Evolutionary conservation across 2,888 invertebrate species (phyloP).

Genomic region (Iphiclides podalirius): DNA sequence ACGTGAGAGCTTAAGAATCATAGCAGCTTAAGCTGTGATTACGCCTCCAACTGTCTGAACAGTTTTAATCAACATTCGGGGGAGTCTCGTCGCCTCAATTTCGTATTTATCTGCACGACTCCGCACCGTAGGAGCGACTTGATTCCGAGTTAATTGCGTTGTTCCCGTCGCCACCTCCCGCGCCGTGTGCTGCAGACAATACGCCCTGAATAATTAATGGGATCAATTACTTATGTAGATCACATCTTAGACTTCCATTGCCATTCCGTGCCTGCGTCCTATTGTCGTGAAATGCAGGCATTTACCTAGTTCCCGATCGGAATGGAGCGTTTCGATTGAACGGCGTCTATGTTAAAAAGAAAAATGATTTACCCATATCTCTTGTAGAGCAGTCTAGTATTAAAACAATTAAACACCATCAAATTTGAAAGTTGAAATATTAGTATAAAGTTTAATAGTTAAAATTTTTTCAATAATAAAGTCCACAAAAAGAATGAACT

Average conservation of each 20-base stretch:
- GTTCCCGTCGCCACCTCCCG: background rate
- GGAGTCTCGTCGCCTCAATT: background rate
- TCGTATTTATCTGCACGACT: background rate
- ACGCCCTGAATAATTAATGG: conserved; percentile 24
- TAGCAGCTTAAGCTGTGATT: background rate
- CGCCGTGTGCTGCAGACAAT: conserved; percentile 16
- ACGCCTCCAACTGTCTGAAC: background rate
- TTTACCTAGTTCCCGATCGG: background rate
- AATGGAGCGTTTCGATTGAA: background rate
- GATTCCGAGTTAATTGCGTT: conserved; percentile 1
- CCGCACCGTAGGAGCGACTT: background rate
- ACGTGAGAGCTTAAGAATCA: background rate
- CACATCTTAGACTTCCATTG: conserved; percentile 18
- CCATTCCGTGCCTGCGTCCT: background rate
- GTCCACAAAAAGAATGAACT: too few species aligned
- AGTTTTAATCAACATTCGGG: background rate
- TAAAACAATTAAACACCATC: too few species aligned
- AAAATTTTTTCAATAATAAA: too few species aligned
- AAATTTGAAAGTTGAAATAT: too few species aligned
- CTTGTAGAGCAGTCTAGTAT: too few species aligned
- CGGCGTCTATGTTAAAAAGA: too few species aligned
- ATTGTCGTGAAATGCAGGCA: background rate
- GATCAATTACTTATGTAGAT: conserved; percentile 26
- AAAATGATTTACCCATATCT: too few species aligned
- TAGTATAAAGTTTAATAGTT: too few species aligned